Percentiles rank a stretch among this genome's conserved stretches.
Evolutionary conservation across 2,113 vertebrate genomes (phyloP).

Genomic region (Salvator merianae): DNA sequence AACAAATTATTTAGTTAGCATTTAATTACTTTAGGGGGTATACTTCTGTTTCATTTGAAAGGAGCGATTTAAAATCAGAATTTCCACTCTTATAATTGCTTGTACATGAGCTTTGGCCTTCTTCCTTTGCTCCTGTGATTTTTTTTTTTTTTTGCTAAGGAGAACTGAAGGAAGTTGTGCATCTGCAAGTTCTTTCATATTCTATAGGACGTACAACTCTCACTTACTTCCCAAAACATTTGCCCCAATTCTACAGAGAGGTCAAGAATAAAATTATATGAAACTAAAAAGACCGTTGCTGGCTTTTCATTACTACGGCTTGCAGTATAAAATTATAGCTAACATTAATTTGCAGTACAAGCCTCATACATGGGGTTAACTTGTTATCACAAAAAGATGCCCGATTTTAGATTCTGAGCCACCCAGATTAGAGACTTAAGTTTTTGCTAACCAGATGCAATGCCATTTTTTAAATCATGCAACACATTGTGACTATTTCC

Average conservation of each 20-base stretch:
- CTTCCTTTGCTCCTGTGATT: background rate
- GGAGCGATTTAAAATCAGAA: constrained; percentile 20
- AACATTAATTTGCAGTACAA: background rate
- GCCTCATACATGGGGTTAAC: background rate
- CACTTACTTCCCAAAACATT: constrained; percentile 23
- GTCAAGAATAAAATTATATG: constrained; percentile 28
- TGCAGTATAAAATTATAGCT: constrained; percentile 9
- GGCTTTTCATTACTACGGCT: background rate
- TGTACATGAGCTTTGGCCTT: background rate
- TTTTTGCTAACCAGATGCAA: constrained; percentile 42
- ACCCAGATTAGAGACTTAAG: constrained; percentile 40
- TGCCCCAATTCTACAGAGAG: constrained; percentile 45
- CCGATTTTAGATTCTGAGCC: constrained; percentile 47
- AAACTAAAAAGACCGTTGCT: constrained; percentile 15
- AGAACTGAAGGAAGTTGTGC: constrained; percentile 22
- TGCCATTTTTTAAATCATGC: constrained; percentile 38
- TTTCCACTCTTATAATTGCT: constrained; percentile 27
- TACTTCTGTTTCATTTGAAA: constrained; percentile 30
- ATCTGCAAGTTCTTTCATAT: background rate
- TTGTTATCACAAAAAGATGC: constrained; percentile 35
- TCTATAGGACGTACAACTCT: background rate
- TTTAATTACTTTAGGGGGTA: constrained; percentile 41
- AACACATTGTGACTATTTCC: constrained; percentile 50
- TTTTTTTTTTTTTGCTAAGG: background rate
- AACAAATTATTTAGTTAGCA: constrained; percentile 45